Evolutionary conservation across 2,113 vertebrate genomes (phyloP), one percentile per base, ranked within the genome.

Genomic region (Perognathus longimembris): DNA sequence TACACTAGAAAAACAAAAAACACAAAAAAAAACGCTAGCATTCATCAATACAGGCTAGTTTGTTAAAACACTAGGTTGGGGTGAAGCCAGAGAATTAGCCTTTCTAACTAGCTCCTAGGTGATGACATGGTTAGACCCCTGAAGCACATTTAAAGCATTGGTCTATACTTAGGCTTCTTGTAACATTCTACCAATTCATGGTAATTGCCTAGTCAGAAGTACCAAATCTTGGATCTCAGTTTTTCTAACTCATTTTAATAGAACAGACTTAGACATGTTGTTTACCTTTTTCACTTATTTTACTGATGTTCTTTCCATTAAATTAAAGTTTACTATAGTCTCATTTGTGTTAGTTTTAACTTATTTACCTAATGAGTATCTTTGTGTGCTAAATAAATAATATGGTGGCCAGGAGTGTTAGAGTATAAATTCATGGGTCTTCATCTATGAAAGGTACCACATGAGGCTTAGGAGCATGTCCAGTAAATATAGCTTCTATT

Each of bases 261-360:
- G 24, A 84, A 92, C 30, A 30, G 21, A n/a, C 36, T 26, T 63
- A 1, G 50, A 36, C 42, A 84, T 92, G 70, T 28, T 76, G 88
- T 94, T 73, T 67, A 71, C 38, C 45, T 34, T 90, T 87, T 92
- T 75, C 78, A 90, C 78, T 84, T 79, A 28, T 32, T 40, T 78
- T 78, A 78, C 42, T 87, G 54, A 71, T 66, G 76, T 1, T 82
- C 42, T 36, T 92, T 45, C 40, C 21, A 64, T 34, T 88, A 54
- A 36, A 2, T 77, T 20, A 70, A 14, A 30, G 59, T 32, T 57
- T 89, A 77, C 32, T 89, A 30, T 32, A 22, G 71, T 0, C n/a
- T 15, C 15, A 9, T 54, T 64, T 34, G n/a, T 78, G 59, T 69
- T 88, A 61, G 74, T 80, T 75, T 57, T 76, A 63, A n/a, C n/a